Base-by-base conservation (phyloP, 2,888 invertebrate species). In the Himalopsyche anomala region DNA sequence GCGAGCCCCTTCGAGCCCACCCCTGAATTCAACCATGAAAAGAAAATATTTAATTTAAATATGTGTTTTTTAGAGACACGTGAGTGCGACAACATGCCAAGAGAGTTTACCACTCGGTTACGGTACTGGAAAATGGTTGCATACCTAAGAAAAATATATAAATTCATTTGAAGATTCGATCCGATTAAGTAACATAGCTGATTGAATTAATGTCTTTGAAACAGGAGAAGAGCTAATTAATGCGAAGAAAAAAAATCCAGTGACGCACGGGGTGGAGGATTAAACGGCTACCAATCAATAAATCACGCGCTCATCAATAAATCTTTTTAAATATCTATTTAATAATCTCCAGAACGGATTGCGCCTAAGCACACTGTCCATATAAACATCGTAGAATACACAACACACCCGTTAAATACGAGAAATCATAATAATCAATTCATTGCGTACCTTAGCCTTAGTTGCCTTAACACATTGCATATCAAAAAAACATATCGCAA, bases 331-430 rank as follows among this genome's bases (percentile, higher is more conserved):
- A 79, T 83, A 86, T 85, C 87, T 83, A 62, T 62, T 84, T 85
- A 88, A 88, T 88, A 87, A 87, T 86, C 85, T 87, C 80, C 19
- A 86, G 87, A 87, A 86, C 85, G 87, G 83, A 84, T 54, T 84
- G 85, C 86, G 84, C 87, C n/a, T 88, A 87, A 88, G 87, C 88
- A 38, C 80, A 84, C 83, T 12, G 40, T n/a, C 8, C 36, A 5
- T 36, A 38, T 17, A 51, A 51, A 51, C 51, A 51, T 42, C 40
- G 36, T 2, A 80, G 42, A 40, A 62, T 62, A 62, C 19, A 62
- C 19, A 62, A 62, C 62, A 62, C 62, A 45, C 51, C 28, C 42
- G 81, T 81, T 28, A 42, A 51, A 42, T 81, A 45, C 19, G n/a
- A 81, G 81, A 81, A 42, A 81, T 81, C 28, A 81, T 81, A 81